Evolutionary conservation across 53 echinoderm and acorn worm species (phyloP).

Genomic region (Luidia sarsii): DNA sequence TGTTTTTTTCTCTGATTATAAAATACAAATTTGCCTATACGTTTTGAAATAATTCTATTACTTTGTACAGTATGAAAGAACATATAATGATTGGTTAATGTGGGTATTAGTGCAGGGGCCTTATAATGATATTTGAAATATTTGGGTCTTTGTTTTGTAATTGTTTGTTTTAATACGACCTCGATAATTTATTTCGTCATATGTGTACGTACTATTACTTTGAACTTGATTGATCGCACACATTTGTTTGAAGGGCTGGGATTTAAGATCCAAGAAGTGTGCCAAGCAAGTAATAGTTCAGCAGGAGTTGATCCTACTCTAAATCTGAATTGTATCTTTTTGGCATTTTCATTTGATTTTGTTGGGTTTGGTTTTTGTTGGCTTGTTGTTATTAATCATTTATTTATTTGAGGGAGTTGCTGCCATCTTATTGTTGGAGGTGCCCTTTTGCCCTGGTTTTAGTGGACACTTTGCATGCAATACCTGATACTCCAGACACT

Average conservation of each 20-base stretch:
- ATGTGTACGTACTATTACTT: not conserved
- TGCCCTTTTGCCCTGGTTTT: too few species aligned
- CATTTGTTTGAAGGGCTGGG: too few species aligned
- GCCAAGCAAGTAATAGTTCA: too few species aligned
- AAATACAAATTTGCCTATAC: not conserved
- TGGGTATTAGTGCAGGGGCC: constrained; percentile 21
- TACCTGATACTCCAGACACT: constrained; percentile 39
- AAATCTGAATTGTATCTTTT: too few species aligned
- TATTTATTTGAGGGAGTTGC: too few species aligned
- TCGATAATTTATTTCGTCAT: constrained; percentile 15
- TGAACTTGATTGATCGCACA: not conserved
- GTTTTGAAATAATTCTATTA: not conserved
- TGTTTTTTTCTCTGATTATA: too few species aligned
- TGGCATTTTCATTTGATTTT: too few species aligned
- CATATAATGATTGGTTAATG: not conserved
- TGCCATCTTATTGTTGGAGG: too few species aligned
- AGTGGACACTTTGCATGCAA: constrained; percentile 62
- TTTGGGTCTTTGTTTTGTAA: not conserved
- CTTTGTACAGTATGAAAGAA: constrained; percentile 7
- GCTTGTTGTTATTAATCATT: too few species aligned
- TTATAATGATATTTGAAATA: constrained; percentile 9
- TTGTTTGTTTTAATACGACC: not conserved
- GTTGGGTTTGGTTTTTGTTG: too few species aligned
- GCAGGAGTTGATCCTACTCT: too few species aligned
- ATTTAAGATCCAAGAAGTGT: too few species aligned